Conservation (phyloP, 37 sponge, comb jelly and placozoan species). For the Aplysina aerophoba region DNA sequence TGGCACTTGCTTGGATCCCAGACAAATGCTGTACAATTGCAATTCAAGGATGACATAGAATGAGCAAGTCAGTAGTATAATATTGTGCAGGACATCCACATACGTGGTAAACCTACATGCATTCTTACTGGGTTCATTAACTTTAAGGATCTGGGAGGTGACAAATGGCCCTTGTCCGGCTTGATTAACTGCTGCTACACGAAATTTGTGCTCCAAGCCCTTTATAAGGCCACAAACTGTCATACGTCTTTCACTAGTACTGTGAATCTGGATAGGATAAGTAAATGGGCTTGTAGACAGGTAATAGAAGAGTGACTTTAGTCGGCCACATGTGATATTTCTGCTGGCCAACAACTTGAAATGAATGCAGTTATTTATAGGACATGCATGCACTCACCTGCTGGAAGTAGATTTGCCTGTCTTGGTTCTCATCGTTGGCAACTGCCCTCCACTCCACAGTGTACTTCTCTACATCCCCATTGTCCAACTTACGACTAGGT, state of each 20-base stretch:
- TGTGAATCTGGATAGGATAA: not conserved
- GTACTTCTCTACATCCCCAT: not conserved
- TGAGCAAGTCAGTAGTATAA: not conserved
- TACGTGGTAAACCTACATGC: slow-evolving; percentile 31
- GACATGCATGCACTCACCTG: not conserved
- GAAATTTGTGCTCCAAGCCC: slow-evolving; percentile 27
- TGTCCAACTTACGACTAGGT: too few relatives aligned
- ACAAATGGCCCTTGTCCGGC: slow-evolving; percentile 51
- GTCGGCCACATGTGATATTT: not conserved
- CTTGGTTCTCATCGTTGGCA: not conserved
- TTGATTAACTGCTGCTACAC: slow-evolving; percentile 47
- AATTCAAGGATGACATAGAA: not conserved
- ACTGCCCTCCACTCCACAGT: not conserved
- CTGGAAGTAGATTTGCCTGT: not conserved
- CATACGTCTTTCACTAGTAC: not conserved
- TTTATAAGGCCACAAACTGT: not conserved
- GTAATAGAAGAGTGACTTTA: not conserved
- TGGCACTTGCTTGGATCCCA: slow-evolving; percentile 44
- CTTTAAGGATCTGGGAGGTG: too few relatives aligned
- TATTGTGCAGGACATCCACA: not conserved
- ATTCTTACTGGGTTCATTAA: slow-evolving; percentile 26
- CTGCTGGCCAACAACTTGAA: not conserved
- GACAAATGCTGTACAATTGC: slow-evolving; percentile 43
- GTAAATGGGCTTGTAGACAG: not conserved
- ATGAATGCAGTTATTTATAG: too few relatives aligned